Evolutionary conservation across 2,888 invertebrate species (phyloP).

Genomic region (Aethes cnicana): DNA sequence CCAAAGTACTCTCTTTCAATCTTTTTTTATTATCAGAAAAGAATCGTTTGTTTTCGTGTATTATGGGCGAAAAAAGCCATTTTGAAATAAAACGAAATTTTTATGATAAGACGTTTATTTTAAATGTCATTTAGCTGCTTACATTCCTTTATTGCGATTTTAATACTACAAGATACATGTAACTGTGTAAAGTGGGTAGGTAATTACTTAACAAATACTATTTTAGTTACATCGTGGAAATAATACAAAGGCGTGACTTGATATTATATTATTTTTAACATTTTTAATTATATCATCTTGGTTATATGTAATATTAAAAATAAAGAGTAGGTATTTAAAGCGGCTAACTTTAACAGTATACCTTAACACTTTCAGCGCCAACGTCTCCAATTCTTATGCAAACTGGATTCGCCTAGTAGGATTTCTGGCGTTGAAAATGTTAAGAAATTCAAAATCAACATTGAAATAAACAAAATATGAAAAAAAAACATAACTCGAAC

Average conservation of each 20-base stretch:
- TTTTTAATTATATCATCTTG: constrained; percentile 8
- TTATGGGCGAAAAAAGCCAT: no score
- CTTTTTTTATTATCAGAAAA: no score
- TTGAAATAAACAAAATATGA: constrained; percentile 21
- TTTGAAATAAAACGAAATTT: constrained; percentile 29
- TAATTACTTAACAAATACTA: no score
- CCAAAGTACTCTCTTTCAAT: no score
- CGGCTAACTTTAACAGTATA: background rate
- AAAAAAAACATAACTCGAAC: constrained; percentile 24
- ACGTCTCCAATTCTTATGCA: no score
- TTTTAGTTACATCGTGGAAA: no score
- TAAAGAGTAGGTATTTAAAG: constrained; percentile 5
- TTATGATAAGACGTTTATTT: constrained; percentile 42
- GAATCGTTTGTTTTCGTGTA: no score
- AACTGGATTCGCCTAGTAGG: no score
- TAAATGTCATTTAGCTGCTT: constrained; percentile 31
- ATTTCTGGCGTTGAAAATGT: no score
- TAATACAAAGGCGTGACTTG: background rate
- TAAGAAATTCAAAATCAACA: constrained; percentile 22
- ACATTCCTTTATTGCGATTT: constrained; percentile 11
- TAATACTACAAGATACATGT: constrained; percentile 11
- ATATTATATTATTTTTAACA: background rate
- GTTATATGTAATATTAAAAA: no score
- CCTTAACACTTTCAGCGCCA: no score
- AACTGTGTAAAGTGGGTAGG: no score